Conservation (phyloP, 1,140 invertebrate genomes). For the Scaptomyza pallida region DNA sequence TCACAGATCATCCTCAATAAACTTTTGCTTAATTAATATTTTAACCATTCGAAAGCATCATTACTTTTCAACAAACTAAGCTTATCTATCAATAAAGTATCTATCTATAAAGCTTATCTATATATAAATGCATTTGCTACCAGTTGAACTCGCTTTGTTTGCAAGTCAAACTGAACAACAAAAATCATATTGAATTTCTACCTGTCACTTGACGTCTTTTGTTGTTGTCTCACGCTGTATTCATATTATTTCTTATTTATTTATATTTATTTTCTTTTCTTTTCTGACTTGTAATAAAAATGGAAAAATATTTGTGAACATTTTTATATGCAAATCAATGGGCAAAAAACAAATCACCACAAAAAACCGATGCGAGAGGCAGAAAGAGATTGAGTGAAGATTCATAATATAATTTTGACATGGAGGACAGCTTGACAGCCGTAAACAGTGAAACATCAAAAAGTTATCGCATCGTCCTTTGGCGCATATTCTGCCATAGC, state of each 20-base stretch:
- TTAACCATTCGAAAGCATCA: no score
- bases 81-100: no score
- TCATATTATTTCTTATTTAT: constrained; percentile 17
- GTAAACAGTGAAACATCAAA: constrained; percentile 75
- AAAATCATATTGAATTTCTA: constrained; percentile 63
- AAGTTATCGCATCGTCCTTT: constrained; percentile 60
- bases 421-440: constrained; percentile 77
- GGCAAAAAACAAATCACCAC: constrained; percentile 15
- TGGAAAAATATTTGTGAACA: constrained; percentile 74
- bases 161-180: not conserved
- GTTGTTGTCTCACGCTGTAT: constrained; percentile 5
- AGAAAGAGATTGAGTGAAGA: constrained; percentile 36
- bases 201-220: constrained; percentile 52
- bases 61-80: no score
- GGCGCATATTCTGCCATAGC: constrained; percentile 20
- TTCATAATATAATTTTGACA: constrained; percentile 77
- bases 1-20: no score
- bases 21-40: no score
- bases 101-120: no score
- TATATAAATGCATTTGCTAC: no score
- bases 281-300: constrained; percentile 50
- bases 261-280: constrained; percentile 26
- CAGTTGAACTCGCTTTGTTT: not conserved
- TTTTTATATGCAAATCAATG: constrained; percentile 78
- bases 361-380: not conserved